phyloP scores from a whole-genome alignment of 2,113 vertebrate genomes.

The Canis aureus region DNA sequence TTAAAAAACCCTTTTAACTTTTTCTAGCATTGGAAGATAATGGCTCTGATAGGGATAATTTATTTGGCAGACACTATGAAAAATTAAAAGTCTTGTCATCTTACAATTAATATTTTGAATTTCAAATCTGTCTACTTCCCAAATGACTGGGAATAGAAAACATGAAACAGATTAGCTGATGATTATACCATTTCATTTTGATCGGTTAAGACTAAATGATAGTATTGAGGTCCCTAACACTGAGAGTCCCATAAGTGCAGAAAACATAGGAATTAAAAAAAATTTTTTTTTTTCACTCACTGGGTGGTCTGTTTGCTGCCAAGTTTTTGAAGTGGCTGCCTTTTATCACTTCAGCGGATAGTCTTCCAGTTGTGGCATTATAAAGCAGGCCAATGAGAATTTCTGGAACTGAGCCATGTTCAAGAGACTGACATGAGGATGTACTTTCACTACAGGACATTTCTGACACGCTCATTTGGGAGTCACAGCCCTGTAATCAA shows the following conservation, averaged over 20 bases:
- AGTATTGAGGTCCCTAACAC: constrained; percentile 81
- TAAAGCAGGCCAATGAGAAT: constrained; percentile 97
- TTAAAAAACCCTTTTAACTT: constrained; percentile 77
- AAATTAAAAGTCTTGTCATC: constrained; percentile 87
- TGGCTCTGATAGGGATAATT: constrained; percentile 85
- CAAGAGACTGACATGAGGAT: constrained; percentile 96
- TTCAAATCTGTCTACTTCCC: constrained; percentile 88
- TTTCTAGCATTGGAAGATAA: constrained; percentile 84
- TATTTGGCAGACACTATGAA: constrained; percentile 86
- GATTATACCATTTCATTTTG: constrained; percentile 83
- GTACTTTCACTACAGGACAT: constrained; percentile 96
- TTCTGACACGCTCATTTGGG: constrained; percentile 96
- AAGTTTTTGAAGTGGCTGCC: constrained; percentile 99
- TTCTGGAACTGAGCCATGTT: constrained; percentile 95
- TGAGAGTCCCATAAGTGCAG: constrained; percentile 74
- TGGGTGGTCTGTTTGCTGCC: constrained; percentile 98
- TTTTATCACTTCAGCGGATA: constrained; percentile 99
- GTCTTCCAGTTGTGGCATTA: constrained; percentile 97
- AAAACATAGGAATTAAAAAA: constrained; percentile 82
- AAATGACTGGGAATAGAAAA: constrained; percentile 86
- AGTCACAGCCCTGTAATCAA: constrained; percentile 93
- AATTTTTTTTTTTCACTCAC: constrained; percentile 91
- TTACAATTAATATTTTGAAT: constrained; percentile 89
- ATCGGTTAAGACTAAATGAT: constrained; percentile 83
- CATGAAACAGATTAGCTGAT: constrained; percentile 88